These are phyloP conservation scores for Hippocampus comes DNA, from an alignment of 2,113 vertebrate genomes.

Conservation along the genomic window DNA sequence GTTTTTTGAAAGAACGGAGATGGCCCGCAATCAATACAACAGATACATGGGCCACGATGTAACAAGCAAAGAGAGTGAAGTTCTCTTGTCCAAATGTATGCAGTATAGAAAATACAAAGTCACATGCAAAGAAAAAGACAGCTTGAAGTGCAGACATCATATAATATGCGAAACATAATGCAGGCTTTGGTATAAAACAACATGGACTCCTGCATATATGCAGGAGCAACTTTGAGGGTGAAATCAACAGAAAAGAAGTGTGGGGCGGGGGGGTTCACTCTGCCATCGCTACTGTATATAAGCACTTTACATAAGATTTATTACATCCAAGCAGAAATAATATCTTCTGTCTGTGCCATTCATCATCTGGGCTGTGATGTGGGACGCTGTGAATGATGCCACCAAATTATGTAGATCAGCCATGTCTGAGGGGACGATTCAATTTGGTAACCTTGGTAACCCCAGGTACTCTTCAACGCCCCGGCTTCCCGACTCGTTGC, in stretches of 20 bases:
- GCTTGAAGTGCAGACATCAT: not conserved
- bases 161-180: not conserved
- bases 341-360: conserved; percentile 89
- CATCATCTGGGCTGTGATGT: conserved; percentile 81
- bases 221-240: not conserved
- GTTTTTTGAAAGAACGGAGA: conserved; percentile 38
- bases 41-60: conserved; percentile 45
- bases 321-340: conserved; percentile 96
- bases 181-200: not conserved
- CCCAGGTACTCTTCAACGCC: conserved; percentile 77
- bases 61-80: conserved; percentile 11
- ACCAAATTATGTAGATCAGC: conserved; percentile 98
- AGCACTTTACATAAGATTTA: conserved; percentile 87
- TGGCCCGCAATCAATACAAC: conserved; percentile 50
- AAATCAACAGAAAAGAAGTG: not conserved
- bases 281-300: conserved; percentile 61
- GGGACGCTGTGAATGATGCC: conserved; percentile 87
- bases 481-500: conserved; percentile 23
- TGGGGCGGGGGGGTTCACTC: conserved; percentile 15
- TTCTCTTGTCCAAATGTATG: conserved; percentile 38
- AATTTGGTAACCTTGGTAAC: conserved; percentile 98
- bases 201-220: not conserved
- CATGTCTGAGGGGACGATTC: conserved; percentile 88
- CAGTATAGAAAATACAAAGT: not conserved
- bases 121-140: conserved; percentile 11